Percentiles rank a stretch among this genome's conserved stretches.
Conservation (phyloP, 2,888 invertebrate genomes). For the Rhynchonema sp. region DNA sequence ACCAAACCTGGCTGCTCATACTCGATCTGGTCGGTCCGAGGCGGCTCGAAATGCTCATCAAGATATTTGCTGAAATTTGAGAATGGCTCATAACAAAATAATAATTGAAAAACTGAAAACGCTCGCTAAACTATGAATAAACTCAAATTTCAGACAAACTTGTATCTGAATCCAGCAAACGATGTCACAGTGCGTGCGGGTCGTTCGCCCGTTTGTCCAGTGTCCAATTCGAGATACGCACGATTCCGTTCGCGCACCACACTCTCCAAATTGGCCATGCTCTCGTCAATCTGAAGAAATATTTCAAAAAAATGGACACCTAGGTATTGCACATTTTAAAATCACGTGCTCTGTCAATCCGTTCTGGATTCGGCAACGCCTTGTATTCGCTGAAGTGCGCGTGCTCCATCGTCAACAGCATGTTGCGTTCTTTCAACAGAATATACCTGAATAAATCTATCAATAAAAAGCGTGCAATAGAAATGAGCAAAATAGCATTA, state of each 20-base stretch:
- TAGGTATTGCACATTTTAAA: not conserved
- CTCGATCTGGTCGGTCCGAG: too few species aligned
- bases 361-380: constrained; percentile 23
- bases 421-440: constrained; percentile 81
- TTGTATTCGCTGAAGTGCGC: constrained; percentile 39
- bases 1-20: too few species aligned
- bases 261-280: constrained; percentile 75
- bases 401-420: constrained; percentile 75
- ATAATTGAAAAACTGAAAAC: too few species aligned
- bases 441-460: too few species aligned
- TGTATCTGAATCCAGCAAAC: constrained; percentile 1
- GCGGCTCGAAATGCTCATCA: too few species aligned
- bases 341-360: constrained; percentile 12
- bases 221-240: constrained; percentile 72
- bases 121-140: too few species aligned
- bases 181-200: constrained; percentile 9
- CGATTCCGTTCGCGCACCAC: constrained; percentile 76
- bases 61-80: too few species aligned
- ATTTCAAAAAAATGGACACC: too few species aligned
- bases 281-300: constrained; percentile 52
- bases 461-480: too few species aligned
- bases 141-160: too few species aligned
- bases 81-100: too few species aligned
- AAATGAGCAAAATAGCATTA: not conserved
- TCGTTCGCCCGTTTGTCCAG: constrained; percentile 44